A percentile compares a stretch with the other conserved stretches of the same genome.
Evolutionary conservation across 2,888 invertebrate genomes (phyloP).

Genomic region (Dexiosoma caninum): DNA sequence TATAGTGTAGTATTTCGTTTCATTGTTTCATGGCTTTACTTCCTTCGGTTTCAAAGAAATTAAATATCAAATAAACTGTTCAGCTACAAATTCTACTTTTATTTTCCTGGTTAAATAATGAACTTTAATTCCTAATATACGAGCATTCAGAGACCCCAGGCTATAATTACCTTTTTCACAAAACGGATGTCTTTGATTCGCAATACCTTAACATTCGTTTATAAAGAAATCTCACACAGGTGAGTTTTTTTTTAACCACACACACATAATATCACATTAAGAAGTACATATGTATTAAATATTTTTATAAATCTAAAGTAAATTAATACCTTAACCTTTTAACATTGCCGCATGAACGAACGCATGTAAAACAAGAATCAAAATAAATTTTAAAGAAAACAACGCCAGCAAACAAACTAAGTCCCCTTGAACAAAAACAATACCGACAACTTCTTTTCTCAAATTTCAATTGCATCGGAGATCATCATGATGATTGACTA

Average conservation of each 20-base stretch:
- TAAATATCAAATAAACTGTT: neutral
- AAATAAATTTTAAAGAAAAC: neutral
- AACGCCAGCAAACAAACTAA: too few relatives aligned
- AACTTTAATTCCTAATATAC: neutral
- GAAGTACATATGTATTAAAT: conserved; percentile 20
- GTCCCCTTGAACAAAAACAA: neutral
- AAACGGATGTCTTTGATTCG: conserved; percentile 27
- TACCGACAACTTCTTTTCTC: neutral
- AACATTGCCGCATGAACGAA: conserved; percentile 41
- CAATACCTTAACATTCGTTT: neutral
- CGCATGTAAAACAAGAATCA: conserved; percentile 11
- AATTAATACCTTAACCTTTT: conserved; percentile 59
- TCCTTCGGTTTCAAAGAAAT: neutral
- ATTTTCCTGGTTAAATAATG: conserved; percentile 21
- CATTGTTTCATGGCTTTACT: neutral
- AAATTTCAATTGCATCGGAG: conserved; percentile 26
- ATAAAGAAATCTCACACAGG: neutral
- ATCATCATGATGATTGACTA: conserved; percentile 11
- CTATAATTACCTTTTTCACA: neutral
- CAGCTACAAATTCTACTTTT: neutral
- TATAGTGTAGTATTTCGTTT: too few relatives aligned
- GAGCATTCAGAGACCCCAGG: neutral
- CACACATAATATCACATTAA: neutral
- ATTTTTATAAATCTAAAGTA: conserved; percentile 39
- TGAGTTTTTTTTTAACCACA: neutral